Conservation (phyloP, 2,797 vertebrate species). For the Parauchenoglanis punctatus region DNA sequence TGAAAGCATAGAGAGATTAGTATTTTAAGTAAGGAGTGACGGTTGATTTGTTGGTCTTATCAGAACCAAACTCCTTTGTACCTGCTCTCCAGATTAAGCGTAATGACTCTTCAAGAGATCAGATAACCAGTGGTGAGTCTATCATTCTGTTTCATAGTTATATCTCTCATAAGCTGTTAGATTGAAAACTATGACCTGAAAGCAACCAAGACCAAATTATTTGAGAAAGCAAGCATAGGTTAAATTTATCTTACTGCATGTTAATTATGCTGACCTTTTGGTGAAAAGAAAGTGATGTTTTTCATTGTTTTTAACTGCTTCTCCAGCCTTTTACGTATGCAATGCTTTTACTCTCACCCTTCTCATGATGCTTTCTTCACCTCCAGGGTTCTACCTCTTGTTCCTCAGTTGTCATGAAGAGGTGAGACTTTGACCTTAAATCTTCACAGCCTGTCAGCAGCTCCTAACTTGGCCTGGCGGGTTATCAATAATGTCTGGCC, state of each 20-base stretch:
- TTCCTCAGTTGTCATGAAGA: constrained; percentile 30
- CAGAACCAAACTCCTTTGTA: background rate
- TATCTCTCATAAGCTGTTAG: constrained; percentile 33
- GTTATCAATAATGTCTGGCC: constrained; percentile 61
- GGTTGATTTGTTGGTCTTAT: background rate
- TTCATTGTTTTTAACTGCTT: background rate
- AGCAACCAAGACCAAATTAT: constrained; percentile 18
- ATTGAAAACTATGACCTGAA: constrained; percentile 23
- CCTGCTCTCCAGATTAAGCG: background rate
- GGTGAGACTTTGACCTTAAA: constrained; percentile 61
- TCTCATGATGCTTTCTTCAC: background rate
- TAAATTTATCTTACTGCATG: background rate
- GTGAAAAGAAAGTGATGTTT: background rate
- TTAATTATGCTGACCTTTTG: background rate
- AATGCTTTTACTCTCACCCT: background rate
- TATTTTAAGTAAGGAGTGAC: background rate
- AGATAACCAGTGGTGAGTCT: background rate
- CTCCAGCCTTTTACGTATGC: background rate
- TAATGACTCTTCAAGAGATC: background rate
- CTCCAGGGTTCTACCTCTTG: background rate
- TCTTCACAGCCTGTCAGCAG: constrained; percentile 52
- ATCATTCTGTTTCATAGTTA: constrained; percentile 27
- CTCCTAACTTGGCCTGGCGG: constrained; percentile 49
- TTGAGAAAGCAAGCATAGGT: background rate
- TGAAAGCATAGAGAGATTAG: background rate